A percentile compares a stretch with the other conserved stretches of the same genome.
Evolutionary conservation across 2,113 vertebrate genomes (phyloP).

Genomic region (Eupsittula cactorum): DNA sequence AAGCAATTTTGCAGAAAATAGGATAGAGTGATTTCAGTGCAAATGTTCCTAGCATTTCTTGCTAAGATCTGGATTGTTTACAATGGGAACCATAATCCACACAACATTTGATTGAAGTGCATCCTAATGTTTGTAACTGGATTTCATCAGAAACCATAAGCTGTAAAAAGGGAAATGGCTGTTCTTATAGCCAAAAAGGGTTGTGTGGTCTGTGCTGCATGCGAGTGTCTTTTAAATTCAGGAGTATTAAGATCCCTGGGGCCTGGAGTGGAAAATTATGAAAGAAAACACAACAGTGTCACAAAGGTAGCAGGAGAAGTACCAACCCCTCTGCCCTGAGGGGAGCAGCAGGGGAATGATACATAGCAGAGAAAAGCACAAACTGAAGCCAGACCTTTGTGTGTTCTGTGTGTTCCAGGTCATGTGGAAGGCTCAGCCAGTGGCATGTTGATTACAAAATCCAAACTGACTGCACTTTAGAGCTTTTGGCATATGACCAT

Average conservation of each 20-base stretch:
- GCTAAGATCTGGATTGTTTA: slow-evolving; percentile 52
- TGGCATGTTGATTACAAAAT: slow-evolving; percentile 33
- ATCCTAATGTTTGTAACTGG: slow-evolving; percentile 55
- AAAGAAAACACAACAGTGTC: slow-evolving; percentile 1
- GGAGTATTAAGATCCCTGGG: not conserved
- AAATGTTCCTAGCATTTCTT: slow-evolving; percentile 30
- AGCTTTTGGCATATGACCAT: slow-evolving; percentile 12
- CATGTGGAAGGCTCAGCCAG: not conserved
- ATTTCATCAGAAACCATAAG: slow-evolving; percentile 51
- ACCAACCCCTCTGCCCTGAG: not conserved
- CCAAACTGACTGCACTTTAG: not conserved
- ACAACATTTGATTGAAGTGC: slow-evolving; percentile 33
- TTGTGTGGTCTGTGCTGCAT: not conserved
- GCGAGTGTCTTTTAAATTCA: slow-evolving; percentile 27
- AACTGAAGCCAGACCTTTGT: not conserved
- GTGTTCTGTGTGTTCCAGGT: not conserved
- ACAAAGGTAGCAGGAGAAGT: slow-evolving; percentile 26
- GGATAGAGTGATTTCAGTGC: slow-evolving; percentile 27
- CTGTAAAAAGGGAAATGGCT: slow-evolving; percentile 37
- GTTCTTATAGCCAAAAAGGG: not conserved
- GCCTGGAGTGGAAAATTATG: slow-evolving; percentile 14
- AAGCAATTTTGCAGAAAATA: slow-evolving; percentile 68
- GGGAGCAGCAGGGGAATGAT: not conserved
- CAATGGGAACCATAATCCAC: slow-evolving; percentile 49
- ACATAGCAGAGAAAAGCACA: not conserved